Base-by-base conservation (phyloP, 2,888 invertebrate species). In the Galeopsomyia nigrocyanea region DNA sequence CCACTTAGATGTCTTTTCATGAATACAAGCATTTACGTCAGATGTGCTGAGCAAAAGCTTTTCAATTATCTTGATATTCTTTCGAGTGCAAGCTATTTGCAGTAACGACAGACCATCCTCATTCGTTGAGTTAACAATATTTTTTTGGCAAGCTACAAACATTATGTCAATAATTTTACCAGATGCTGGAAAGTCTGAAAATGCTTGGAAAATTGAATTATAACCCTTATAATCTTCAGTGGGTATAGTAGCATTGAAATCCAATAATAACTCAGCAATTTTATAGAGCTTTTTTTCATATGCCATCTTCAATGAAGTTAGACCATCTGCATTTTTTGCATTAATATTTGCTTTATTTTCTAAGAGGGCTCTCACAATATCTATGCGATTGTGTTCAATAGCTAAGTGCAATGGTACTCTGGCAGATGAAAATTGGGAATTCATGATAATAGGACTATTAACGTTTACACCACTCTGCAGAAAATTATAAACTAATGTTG, bases 81-180 rank as follows among this genome's bases (percentile, higher is more conserved):
- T 31, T 3, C 7, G 3, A 31, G 7, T 31, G 31, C 64, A 64
- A 19, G 55, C 64, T n/a, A 64, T 55, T 17, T 64, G 64, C 17
- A 64, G 19, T 16, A n/a, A 19, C 17, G 55, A 55, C 16, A 64
- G 14, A 14, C 64, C 64, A 16, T 17, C 16, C 5, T 46, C 26
- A 46, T 64, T 26, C 17, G 7, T 22, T 17, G 26, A 17, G 53
- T 55, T 64, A 3, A 51, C 39, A 16, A 22, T 51, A 0, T 46
- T 19, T 22, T n/a, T 7, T 10, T 16, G 3, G 53, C 16, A 31
- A 13, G 31, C 31, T 17, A 1, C 7, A 13, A 64, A 46, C 3
- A 64, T 19, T 16, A 64, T 13, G 5, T 13, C 17, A 21, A 55
- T 21, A 46, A 46, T 64, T 39, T 7, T 31, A 17, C 9, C 13